These are phyloP conservation scores for Sycophila texana DNA, from an alignment of 2,888 invertebrate species.

Conservation along the genomic window DNA sequence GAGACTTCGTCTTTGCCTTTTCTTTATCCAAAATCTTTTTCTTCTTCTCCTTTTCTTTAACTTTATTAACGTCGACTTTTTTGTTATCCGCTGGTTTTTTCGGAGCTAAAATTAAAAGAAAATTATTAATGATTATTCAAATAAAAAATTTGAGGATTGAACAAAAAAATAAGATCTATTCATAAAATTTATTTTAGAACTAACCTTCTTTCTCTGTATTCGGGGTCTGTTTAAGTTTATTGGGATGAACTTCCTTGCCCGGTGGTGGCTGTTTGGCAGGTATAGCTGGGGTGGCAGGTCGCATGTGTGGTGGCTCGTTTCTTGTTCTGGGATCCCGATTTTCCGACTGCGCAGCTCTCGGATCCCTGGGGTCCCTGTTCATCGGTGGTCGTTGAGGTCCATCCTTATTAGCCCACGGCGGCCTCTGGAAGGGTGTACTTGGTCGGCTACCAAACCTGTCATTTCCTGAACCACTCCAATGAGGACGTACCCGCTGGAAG, in stretches of 20 bases:
- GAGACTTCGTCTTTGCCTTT: conserved; percentile 52
- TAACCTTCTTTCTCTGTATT: conserved; percentile 25
- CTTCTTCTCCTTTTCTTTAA: conserved; percentile 38
- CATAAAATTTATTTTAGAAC: not conserved
- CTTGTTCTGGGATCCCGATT: conserved; percentile 36
- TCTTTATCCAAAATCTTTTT: conserved; percentile 46
- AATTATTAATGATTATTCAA: too few relatives aligned
- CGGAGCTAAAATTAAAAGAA: conserved; percentile 15
- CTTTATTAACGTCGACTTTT: conserved; percentile 38
- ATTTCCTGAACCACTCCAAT: conserved; percentile 25
- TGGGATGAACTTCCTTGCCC: conserved; percentile 51
- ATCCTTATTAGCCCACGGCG: conserved; percentile 44
- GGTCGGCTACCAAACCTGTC: conserved; percentile 23
- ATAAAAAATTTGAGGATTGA: too few relatives aligned
- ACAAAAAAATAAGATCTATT: too few relatives aligned
- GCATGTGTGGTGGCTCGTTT: not conserved
- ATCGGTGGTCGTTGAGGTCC: conserved; percentile 36
- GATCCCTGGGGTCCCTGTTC: conserved; percentile 37
- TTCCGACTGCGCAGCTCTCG: conserved; percentile 1
- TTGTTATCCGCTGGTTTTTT: conserved; percentile 30
- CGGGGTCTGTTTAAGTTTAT: conserved; percentile 43
- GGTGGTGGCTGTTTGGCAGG: conserved; percentile 30
- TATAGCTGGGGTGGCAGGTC: not conserved
- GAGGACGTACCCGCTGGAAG: conserved; percentile 28
- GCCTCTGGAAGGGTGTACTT: conserved; percentile 17